phyloP scores from a whole-genome alignment of 2,888 invertebrate genomes.

The Agrochola lota region DNA sequence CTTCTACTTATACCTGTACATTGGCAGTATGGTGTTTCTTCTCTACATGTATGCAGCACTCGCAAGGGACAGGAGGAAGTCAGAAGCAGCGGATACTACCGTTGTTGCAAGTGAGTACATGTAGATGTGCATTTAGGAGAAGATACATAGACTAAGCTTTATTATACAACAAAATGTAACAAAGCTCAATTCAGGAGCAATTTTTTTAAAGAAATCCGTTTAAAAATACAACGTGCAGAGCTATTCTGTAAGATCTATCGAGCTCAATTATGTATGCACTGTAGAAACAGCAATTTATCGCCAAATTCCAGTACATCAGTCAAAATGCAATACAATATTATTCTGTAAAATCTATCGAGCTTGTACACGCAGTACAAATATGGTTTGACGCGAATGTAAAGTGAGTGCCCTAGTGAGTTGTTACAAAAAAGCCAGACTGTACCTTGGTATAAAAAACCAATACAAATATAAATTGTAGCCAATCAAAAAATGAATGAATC shows the following conservation, averaged over 20 bases:
- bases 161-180: neutral
- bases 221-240: no score
- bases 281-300: neutral
- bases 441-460: neutral
- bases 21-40: constrained; percentile 96
- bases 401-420: neutral
- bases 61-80: constrained; percentile 91
- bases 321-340: neutral
- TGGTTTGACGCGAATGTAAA: neutral
- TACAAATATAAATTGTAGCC: neutral
- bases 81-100: constrained; percentile 83
- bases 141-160: neutral
- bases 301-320: neutral
- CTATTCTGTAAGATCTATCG: neutral
- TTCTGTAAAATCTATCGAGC: no score
- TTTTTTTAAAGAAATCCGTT: no score
- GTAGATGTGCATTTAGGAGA: neutral
- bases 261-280: neutral
- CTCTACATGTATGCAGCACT: constrained; percentile 96
- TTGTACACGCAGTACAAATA: neutral
- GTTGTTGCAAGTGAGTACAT: constrained; percentile 88
- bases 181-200: neutral
- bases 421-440: neutral
- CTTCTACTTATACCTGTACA: constrained; percentile 96
- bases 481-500: neutral